Percentiles rank a stretch among this genome's conserved stretches.
Evolutionary conservation across 2,797 vertebrate genomes (phyloP).

Genomic region (Emys orbicularis): DNA sequence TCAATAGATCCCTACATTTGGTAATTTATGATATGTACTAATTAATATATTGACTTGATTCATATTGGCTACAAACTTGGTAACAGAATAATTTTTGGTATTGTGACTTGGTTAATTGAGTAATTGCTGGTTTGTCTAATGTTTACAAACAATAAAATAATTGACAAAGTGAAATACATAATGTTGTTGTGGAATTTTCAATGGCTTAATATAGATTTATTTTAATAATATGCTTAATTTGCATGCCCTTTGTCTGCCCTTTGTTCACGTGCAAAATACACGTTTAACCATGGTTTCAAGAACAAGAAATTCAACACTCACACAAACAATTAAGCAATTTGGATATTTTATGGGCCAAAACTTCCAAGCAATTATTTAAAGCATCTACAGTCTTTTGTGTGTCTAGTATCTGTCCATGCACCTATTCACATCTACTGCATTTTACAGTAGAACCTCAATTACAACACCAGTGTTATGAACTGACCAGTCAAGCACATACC

Average conservation of each 20-base stretch:
- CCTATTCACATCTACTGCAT: neutral
- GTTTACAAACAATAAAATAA: slow-evolving; percentile 76
- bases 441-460: neutral
- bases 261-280: neutral
- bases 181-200: slow-evolving; percentile 41
- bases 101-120: slow-evolving; percentile 57
- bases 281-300: neutral
- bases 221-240: slow-evolving; percentile 21
- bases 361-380: neutral
- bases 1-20: slow-evolving; percentile 52
- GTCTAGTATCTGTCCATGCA: neutral
- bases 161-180: slow-evolving; percentile 59
- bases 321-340: neutral
- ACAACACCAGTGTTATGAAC: neutral
- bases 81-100: slow-evolving; percentile 71
- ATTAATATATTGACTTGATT: slow-evolving; percentile 61
- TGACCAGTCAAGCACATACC: too few relatives aligned
- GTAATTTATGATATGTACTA: slow-evolving; percentile 45
- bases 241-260: neutral
- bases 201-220: slow-evolving; percentile 15
- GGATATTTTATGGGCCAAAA: neutral
- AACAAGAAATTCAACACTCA: neutral
- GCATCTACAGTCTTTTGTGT: neutral
- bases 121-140: slow-evolving; percentile 28
- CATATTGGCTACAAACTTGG: slow-evolving; percentile 69